These are phyloP conservation scores for Oceanites oceanicus DNA, from an alignment of 2,113 vertebrate species.

Conservation along the genomic window DNA sequence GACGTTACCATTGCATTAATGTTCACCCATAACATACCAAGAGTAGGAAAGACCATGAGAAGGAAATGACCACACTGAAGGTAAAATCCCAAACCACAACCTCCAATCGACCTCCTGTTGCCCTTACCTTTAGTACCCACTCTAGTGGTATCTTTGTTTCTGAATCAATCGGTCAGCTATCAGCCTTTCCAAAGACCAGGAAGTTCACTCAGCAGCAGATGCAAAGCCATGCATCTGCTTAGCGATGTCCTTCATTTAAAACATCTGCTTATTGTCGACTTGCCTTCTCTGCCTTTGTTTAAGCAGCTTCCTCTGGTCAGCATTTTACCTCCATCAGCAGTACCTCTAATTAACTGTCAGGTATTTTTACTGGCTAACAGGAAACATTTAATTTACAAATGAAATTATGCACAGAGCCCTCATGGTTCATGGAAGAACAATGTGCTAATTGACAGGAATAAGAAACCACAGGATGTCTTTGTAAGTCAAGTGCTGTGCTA, in stretches of 20 bases:
- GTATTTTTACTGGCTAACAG: slow-evolving; percentile 36
- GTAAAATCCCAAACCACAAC: background rate
- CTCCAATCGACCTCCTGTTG: background rate
- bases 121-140: background rate
- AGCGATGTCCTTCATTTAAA: background rate
- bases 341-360: slow-evolving; percentile 50
- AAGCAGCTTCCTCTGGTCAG: slow-evolving; percentile 13
- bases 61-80: background rate
- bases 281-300: background rate
- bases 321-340: background rate
- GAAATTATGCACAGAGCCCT: slow-evolving; percentile 10
- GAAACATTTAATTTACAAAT: slow-evolving; percentile 71
- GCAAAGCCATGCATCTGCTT: background rate
- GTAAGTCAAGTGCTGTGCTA: background rate
- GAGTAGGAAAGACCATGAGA: background rate
- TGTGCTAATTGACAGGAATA: slow-evolving; percentile 65
- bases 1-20: background rate
- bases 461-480: slow-evolving; percentile 45
- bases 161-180: background rate
- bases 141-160: background rate
- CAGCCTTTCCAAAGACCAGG: background rate
- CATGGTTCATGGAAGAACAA: slow-evolving; percentile 42
- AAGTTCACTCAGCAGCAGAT: background rate
- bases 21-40: background rate
- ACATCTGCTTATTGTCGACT: slow-evolving; percentile 26